These are phyloP conservation scores for Palythoa heliodiscus DNA, from an alignment of 92 coral and sea anemone species.

Conservation along the genomic window DNA sequence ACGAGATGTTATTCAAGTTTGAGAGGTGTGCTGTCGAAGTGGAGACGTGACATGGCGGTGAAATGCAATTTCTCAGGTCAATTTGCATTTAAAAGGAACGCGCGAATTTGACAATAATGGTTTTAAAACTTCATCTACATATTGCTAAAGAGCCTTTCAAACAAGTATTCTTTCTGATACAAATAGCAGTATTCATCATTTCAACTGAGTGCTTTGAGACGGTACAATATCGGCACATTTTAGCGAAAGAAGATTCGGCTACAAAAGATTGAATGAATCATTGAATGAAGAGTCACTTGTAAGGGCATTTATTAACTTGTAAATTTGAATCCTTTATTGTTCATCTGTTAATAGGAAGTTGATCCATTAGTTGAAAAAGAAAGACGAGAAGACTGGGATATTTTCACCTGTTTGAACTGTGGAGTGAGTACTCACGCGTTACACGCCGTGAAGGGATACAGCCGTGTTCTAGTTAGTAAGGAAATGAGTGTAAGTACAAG, in stretches of 20 bases:
- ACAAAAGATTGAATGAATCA: not conserved
- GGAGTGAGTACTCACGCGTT: conserved; percentile 67
- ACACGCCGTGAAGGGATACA: conserved; percentile 84
- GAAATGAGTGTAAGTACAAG: conserved; percentile 66
- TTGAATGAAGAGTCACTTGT: too few relatives aligned
- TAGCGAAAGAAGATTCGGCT: not conserved
- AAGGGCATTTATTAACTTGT: not conserved
- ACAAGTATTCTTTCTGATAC: too few relatives aligned
- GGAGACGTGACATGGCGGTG: not conserved
- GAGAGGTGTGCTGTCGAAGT: not conserved
- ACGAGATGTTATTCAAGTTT: not conserved
- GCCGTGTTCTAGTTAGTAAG: conserved; percentile 75
- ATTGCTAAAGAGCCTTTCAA: too few relatives aligned
- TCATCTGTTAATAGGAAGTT: conserved; percentile 64
- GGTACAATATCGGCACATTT: too few relatives aligned
- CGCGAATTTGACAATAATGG: conserved; percentile 19
- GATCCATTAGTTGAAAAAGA: conserved; percentile 66
- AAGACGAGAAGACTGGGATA: conserved; percentile 87
- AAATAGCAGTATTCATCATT: too few relatives aligned
- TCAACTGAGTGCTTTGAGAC: too few relatives aligned
- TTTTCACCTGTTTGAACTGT: conserved; percentile 85
- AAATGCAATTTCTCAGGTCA: not conserved
- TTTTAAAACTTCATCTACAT: not conserved
- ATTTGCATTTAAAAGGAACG: conserved; percentile 39
- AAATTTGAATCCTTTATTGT: not conserved